Base-by-base conservation (phyloP, 53 echinoderm and acorn worm species). In the Temnopleurus reevesii region DNA sequence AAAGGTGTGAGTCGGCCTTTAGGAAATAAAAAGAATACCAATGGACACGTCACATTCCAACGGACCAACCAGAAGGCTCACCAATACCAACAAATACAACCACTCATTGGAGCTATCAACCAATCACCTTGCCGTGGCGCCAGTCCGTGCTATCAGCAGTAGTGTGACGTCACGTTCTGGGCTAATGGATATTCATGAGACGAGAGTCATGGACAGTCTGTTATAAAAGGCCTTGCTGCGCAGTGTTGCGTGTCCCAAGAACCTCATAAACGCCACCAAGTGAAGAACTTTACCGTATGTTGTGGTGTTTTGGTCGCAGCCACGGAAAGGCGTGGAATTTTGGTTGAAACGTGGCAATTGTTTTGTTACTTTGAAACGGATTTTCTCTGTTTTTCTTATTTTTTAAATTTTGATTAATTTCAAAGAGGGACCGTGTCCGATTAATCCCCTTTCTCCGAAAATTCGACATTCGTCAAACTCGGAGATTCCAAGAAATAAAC, bases 181-280 rank as follows among this genome's bases (percentile, higher is more conserved):
- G 46, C 79, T 49, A 13, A 28, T 79, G 47, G 27, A 47, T 79
- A 79, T 49, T 27, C 46, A 47, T 7, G 46, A 79, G 79, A 12
- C 18, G 41, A 46, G 29, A 28, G 36, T 27, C 30, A 79, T 46
- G 28, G 30, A 49, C 13, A n/a, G 12, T 15, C 49, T 25, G 46
- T 26, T 79, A 79, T 79, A 79, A 79, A 79, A 79, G 79, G 51
- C 79, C 27, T 26, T 28, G 49, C 27, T 46, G 49, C 4, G 46
- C 79, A 79, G 4, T 28, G 79, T 79, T 47, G 79, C 79, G 51
- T 79, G 79, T 79, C 79, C 79, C 79, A n/a, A 71, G 79, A 47
- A 47, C 49, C 79, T 47, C 12, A 79, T 28, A 29, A 79, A 9
- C 24, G 28, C 24, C 18, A 47, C 79, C 79, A 79, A 49, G 46